Conservation (phyloP, 2,797 vertebrate species). For the Coregonus sp. region DNA sequence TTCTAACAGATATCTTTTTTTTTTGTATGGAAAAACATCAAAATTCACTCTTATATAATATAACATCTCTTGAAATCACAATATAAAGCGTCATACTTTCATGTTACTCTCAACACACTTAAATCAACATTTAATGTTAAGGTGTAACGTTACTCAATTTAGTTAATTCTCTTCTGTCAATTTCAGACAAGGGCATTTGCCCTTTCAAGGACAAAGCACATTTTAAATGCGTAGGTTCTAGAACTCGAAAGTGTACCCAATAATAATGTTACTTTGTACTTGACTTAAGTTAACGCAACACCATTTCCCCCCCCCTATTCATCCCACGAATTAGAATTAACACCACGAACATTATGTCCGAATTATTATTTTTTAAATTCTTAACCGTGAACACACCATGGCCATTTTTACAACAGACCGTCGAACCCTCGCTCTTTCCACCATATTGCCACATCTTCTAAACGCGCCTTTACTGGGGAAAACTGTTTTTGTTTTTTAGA, state of each 20-base stretch:
- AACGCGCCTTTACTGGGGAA: conserved; percentile 33
- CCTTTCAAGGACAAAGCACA: conserved; percentile 85
- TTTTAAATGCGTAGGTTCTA: conserved; percentile 83
- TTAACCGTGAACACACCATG: conserved; percentile 72
- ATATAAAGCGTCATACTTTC: conserved; percentile 15
- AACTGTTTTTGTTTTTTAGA: conserved; percentile 42
- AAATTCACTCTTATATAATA: conserved; percentile 10
- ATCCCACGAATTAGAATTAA: conserved; percentile 30
- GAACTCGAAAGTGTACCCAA: conserved; percentile 57
- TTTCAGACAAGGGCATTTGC: conserved; percentile 75
- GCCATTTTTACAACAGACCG: conserved; percentile 82
- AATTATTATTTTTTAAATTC: conserved; percentile 44
- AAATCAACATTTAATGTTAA: conserved; percentile 9
- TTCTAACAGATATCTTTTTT: conserved; percentile 1
- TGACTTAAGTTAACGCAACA: conserved; percentile 35
- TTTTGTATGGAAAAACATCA: conserved; percentile 35
- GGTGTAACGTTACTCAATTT: neutral
- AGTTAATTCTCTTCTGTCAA: conserved; percentile 56
- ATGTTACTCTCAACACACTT: neutral
- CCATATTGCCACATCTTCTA: conserved; percentile 75
- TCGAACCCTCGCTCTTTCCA: conserved; percentile 73
- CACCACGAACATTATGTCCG: neutral
- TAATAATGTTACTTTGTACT: conserved; percentile 39
- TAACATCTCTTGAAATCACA: neutral
- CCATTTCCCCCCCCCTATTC: conserved; percentile 38